Conservation (phyloP, 2,113 vertebrate genomes). For the Xiphophorus maculatus region DNA sequence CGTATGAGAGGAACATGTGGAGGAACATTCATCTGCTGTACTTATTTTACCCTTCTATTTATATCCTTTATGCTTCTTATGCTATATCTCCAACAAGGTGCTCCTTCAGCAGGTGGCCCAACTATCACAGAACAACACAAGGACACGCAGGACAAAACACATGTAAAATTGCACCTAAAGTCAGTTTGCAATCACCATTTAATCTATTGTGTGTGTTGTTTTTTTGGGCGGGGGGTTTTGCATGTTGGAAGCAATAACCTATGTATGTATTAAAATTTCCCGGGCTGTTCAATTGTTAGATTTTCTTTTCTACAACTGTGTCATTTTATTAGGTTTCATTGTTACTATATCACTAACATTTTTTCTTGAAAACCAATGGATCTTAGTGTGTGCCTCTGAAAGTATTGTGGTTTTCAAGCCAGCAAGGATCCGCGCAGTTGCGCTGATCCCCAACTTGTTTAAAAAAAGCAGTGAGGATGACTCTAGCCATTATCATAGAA, state of each 20-base stretch:
- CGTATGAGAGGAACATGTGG: too few relatives aligned
- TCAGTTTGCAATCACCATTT: not conserved
- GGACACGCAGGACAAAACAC: not conserved
- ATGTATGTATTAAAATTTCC: too few relatives aligned
- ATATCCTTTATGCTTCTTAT: not conserved
- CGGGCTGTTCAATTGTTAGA: too few relatives aligned
- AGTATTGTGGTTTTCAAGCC: slow-evolving; percentile 37
- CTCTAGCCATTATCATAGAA: slow-evolving; percentile 48
- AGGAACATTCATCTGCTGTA: not conserved
- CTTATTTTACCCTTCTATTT: not conserved
- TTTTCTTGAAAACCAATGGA: slow-evolving; percentile 23
- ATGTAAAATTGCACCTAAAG: not conserved
- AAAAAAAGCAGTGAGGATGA: slow-evolving; percentile 45
- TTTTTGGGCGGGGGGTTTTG: too few relatives aligned
- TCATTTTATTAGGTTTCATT: too few relatives aligned
- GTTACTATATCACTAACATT: not conserved
- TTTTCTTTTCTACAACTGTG: too few relatives aligned
- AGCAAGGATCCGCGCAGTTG: slow-evolving; percentile 19
- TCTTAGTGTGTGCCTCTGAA: slow-evolving; percentile 39
- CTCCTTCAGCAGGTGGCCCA: not conserved
- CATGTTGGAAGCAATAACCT: not conserved
- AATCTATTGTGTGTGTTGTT: not conserved
- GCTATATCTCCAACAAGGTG: not conserved
- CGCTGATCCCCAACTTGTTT: too few relatives aligned
- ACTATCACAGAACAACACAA: not conserved